Percentiles rank a stretch among this genome's conserved stretches.
phyloP scores from a whole-genome alignment of 1,140 invertebrate species.

The Elymnias hypermnestra region DNA sequence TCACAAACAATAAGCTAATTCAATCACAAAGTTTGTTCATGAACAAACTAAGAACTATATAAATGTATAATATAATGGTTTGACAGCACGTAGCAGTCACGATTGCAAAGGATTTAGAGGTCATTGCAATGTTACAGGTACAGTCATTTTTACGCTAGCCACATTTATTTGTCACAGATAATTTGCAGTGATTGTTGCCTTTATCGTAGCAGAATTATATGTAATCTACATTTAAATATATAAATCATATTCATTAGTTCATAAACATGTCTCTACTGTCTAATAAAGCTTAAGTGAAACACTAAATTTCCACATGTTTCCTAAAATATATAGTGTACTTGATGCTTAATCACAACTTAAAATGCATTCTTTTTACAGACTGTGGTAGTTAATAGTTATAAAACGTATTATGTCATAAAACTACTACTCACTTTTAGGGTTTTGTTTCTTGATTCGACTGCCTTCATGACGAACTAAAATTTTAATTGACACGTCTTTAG shows the following conservation, averaged over 20 bases:
- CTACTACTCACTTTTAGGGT: slow-evolving; percentile 18
- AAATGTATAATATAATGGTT: slow-evolving; percentile 26
- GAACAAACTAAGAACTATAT: neutral
- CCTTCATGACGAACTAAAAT: slow-evolving; percentile 20
- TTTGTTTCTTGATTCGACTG: slow-evolving; percentile 16
- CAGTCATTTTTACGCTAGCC: slow-evolving; percentile 35
- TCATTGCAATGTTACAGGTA: slow-evolving; percentile 58
- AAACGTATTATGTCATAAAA: too few relatives aligned
- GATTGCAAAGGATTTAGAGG: slow-evolving; percentile 45
- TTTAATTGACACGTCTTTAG: slow-evolving; percentile 14
- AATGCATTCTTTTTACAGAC: too few relatives aligned
- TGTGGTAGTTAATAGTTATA: too few relatives aligned
- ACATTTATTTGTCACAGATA: slow-evolving; percentile 1
- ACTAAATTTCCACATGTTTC: too few relatives aligned
- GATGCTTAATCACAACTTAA: too few relatives aligned
- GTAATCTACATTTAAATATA: too few relatives aligned
- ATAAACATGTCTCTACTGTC: too few relatives aligned
- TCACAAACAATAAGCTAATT: neutral
- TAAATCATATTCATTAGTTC: too few relatives aligned
- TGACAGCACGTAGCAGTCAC: slow-evolving; percentile 40
- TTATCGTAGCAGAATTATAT: neutral
- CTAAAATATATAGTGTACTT: too few relatives aligned
- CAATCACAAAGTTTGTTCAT: slow-evolving; percentile 3
- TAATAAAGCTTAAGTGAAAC: too few relatives aligned
- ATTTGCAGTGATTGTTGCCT: neutral